Conservation (phyloP, 2,113 vertebrate species). For the Pelusios castaneus region DNA sequence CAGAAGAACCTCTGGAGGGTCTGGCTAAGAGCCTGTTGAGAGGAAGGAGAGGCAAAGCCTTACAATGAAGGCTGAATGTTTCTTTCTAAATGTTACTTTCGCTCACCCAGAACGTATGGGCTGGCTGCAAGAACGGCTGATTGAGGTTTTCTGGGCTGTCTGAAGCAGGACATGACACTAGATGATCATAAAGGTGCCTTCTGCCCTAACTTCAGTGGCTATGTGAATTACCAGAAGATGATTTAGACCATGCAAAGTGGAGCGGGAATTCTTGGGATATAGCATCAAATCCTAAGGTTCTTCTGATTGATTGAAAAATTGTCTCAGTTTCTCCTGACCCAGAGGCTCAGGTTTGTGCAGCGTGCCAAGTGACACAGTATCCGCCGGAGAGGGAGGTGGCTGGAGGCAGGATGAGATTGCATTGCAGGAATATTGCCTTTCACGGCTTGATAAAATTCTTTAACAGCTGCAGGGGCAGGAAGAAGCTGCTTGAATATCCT, state of each 20-base stretch:
- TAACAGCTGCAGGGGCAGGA: background rate
- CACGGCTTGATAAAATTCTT: background rate
- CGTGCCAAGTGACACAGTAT: background rate
- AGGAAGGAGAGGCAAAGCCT: background rate
- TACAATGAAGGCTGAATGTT: background rate
- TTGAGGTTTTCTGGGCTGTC: background rate
- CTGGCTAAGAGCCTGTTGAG: background rate
- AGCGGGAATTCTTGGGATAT: background rate
- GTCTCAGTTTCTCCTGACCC: background rate
- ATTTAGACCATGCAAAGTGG: background rate
- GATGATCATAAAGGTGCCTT: background rate
- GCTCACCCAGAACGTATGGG: background rate
- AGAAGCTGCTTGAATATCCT: background rate
- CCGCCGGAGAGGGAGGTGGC: background rate
- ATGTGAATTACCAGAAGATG: background rate
- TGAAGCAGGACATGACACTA: background rate
- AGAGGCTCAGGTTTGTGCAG: background rate
- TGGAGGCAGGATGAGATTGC: too few relatives aligned
- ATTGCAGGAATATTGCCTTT: background rate
- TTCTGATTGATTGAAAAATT: background rate
- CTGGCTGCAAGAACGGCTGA: background rate
- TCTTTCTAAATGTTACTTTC: background rate
- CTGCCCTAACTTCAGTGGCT: background rate
- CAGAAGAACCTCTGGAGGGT: background rate
- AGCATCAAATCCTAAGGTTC: background rate